Base-by-base conservation (phyloP, 2,113 vertebrate genomes). In the Cynoglossus semilaevis region DNA sequence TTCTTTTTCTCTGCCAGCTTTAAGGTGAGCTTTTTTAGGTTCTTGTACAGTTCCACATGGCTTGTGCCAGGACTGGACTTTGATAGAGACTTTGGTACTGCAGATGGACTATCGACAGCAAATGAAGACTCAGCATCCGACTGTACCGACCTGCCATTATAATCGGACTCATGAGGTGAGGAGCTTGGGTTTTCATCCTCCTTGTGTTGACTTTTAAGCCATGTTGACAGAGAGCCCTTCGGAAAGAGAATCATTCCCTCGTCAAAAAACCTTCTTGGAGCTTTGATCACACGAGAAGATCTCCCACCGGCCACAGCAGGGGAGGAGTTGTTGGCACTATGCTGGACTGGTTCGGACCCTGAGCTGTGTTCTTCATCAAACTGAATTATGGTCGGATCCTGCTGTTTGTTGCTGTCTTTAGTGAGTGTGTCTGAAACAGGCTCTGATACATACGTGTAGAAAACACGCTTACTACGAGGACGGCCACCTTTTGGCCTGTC, bases 261-360 rank as follows among this genome's bases (percentile, higher is more conserved):
- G 7, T 96, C 91, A 79, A 94, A 86, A 80, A 96, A 96, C 66
- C 94, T 91, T 62, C 92, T 92, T 4, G 94, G 94, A 9, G 91
- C 82, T 85, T 93, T 94, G 71, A 96, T 96, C 58, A 95, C 81
- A 0, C 94, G 89, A 13, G 93, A 93, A 15, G 94, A 93, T 17
- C 94, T 90, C 22, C 83, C 92, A 2, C 90, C 94, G 19, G 85
- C 86, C 58, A 91, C 76, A 2, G 90, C 86, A 60, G 83, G 43
- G 42, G 89, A 82, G 17, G 87, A 89, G 79, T 87, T 92, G 50
- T 38, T 75, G 42, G 69, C 59, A 48, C 42, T 49, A 57, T 46
- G 67, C 13, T 46, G 59, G 15, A 34, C 38, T 53, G 60, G 70
- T 43, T 72, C 78, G 34, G 68, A 19, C 34, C 53, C 17, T 0